Evolutionary conservation across 1,140 invertebrate species (phyloP), one percentile per base, ranked within the genome.

Genomic region (Artemia franciscana): DNA sequence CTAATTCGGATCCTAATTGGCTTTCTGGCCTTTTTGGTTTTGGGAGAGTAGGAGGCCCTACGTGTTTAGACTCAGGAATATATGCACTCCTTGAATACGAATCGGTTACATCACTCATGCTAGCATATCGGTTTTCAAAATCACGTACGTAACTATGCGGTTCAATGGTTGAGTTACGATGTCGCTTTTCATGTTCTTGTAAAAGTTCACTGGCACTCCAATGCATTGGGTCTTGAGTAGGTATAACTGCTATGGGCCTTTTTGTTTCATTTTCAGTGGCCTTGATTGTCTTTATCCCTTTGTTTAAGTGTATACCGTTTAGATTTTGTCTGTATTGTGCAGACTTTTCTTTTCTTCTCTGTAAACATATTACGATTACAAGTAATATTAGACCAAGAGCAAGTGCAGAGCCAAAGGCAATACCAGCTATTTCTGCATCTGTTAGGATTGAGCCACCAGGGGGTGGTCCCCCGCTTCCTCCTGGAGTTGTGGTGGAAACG

Each of bases 161-260:
- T 24, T 64, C 59, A 39, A 30, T 28, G 25, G 59, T 58, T 9
- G 39, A 65, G 57, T 69, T 74, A 0, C 78, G 78, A 65, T 74
- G 74, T 39, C 78, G 70, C 24, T 76, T 71, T 67, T 81, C 78
- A 64, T 81, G 79, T 67, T 80, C 79, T 66, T 78, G 76, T 2
- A 81, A 68, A 7, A 81, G 68, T 68, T 80, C 77, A 9, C 75
- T 78, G 4, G 79, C 78, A 26, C 76, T 77, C 78, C 78, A 80
- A 21, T 64, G 63, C 7, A 64, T 60, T 9, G 63, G 63, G n/a
- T 61, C 63, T 18, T 57, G 23, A 9, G 26, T 58, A 24, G 60
- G 39, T 2, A 51, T 51, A 15, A 51, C 39, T 51, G 39, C 12
- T 15, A 51, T 51, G 2, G 39, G 21, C 12, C 39, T 18, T 3